Conservation (phyloP, 2,888 invertebrate species). For the Acholoe squamosa region DNA sequence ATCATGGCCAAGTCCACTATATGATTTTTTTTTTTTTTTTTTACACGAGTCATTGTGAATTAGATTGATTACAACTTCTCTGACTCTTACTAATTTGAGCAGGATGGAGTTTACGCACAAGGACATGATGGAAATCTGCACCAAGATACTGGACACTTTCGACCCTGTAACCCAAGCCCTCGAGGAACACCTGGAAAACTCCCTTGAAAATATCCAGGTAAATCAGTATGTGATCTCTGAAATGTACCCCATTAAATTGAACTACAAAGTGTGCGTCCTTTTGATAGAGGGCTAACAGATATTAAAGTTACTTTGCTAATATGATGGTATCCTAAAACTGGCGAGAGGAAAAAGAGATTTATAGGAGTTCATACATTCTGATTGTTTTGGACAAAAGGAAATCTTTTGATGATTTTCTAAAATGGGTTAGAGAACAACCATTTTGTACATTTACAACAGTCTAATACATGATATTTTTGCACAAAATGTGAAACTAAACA, state of each 20-base stretch:
- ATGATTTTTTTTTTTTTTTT: too few species aligned
- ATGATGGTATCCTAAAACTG: too few species aligned
- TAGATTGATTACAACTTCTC: too few species aligned
- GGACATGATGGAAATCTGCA: constrained; percentile 75
- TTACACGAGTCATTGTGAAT: too few species aligned
- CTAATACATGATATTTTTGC: too few species aligned
- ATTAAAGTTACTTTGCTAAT: too few species aligned
- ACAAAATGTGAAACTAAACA: too few species aligned
- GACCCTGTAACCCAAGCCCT: constrained; percentile 75
- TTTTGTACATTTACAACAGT: not conserved
- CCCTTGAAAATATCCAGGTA: constrained; percentile 73
- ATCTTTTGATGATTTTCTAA: not conserved
- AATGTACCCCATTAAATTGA: not conserved
- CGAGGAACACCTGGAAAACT: constrained; percentile 77
- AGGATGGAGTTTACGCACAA: constrained; percentile 72
- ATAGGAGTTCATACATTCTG: not conserved
- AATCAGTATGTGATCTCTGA: not conserved
- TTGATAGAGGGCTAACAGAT: too few species aligned
- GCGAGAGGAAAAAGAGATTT: not conserved
- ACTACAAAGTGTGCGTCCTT: too few species aligned
- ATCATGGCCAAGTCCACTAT: too few species aligned
- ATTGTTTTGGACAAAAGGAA: not conserved
- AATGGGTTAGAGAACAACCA: not conserved
- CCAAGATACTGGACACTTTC: constrained; percentile 76
- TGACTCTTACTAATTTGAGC: too few species aligned